Percentiles rank a stretch among this genome's conserved stretches.
These are phyloP conservation scores for Typhlichthys subterraneus DNA, from an alignment of 2,797 vertebrate species.

Conservation along the genomic window DNA sequence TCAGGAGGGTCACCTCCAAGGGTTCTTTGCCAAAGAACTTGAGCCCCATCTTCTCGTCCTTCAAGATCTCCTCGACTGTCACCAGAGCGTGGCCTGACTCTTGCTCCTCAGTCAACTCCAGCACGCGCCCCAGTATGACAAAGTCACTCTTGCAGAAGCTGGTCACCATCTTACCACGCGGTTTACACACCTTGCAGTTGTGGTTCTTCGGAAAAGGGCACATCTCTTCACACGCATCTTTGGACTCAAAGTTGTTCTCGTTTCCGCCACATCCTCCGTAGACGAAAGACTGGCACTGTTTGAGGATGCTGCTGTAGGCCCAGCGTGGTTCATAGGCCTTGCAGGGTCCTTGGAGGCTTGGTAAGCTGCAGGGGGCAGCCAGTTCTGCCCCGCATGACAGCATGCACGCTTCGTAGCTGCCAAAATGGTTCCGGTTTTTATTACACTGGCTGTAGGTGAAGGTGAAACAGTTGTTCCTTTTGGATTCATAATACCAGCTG, in stretches of 20 bases:
- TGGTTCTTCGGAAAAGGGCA: slow-evolving; percentile 91
- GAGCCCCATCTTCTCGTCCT: slow-evolving; percentile 98
- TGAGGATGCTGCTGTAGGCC: slow-evolving; percentile 87
- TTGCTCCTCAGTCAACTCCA: slow-evolving; percentile 90
- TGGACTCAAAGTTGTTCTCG: slow-evolving; percentile 94
- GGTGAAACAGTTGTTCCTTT: slow-evolving; percentile 94
- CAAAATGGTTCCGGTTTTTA: slow-evolving; percentile 91
- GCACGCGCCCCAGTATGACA: slow-evolving; percentile 90
- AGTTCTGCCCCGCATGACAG: slow-evolving; percentile 88
- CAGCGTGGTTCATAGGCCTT: slow-evolving; percentile 92
- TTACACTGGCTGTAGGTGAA: slow-evolving; percentile 94
- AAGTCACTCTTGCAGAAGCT: slow-evolving; percentile 97
- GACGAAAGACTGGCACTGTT: slow-evolving; percentile 94
- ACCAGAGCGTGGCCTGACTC: slow-evolving; percentile 91
- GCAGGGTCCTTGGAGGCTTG: slow-evolving; percentile 92
- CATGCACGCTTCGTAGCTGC: slow-evolving; percentile 89
- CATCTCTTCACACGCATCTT: slow-evolving; percentile 92
- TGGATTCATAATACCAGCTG: slow-evolving; percentile 93
- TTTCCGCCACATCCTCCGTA: slow-evolving; percentile 94
- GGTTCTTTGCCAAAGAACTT: slow-evolving; percentile 93
- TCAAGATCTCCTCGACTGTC: slow-evolving; percentile 93
- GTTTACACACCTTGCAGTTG: slow-evolving; percentile 90
- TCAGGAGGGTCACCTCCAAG: slow-evolving; percentile 91
- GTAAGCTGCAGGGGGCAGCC: slow-evolving; percentile 86
- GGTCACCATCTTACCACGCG: slow-evolving; percentile 90